A percentile compares a stretch with the other conserved stretches of the same genome.
Evolutionary conservation across 2,888 invertebrate species (phyloP).

Genomic region (Philereme transversata): DNA sequence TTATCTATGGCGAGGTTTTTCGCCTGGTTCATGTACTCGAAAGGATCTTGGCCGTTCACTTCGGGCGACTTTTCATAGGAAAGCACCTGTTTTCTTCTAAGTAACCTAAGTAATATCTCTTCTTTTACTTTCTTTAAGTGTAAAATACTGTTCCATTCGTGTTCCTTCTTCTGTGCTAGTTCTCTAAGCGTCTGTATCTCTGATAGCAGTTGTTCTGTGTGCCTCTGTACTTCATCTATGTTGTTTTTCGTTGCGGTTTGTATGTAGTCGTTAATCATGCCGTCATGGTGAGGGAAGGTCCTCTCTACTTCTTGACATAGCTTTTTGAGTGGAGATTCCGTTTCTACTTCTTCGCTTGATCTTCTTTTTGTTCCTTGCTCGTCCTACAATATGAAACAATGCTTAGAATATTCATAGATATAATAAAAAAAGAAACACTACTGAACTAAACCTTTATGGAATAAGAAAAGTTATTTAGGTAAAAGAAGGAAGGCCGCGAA

Average conservation of each 20-base stretch:
- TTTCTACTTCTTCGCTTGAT: constrained; percentile 70
- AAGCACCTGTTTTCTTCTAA: constrained; percentile 87
- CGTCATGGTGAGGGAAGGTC: constrained; percentile 83
- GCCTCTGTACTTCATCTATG: constrained; percentile 84
- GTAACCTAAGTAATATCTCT: constrained; percentile 88
- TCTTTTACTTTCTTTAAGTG: constrained; percentile 93
- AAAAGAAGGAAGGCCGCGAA: too few species aligned
- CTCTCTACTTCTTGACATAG: constrained; percentile 80
- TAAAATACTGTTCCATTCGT: constrained; percentile 93
- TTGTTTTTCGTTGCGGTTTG: constrained; percentile 85
- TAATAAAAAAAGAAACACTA: too few species aligned
- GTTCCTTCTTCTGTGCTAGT: constrained; percentile 91
- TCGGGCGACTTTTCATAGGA: constrained; percentile 74
- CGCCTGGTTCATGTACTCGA: constrained; percentile 71
- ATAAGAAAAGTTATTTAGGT: too few species aligned
- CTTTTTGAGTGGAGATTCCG: constrained; percentile 76
- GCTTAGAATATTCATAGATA: too few species aligned
- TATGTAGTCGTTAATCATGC: constrained; percentile 86
- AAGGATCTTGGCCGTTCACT: constrained; percentile 72
- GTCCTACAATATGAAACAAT: constrained; percentile 55
- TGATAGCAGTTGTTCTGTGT: constrained; percentile 86
- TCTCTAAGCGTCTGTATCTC: constrained; percentile 89
- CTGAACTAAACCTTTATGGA: too few species aligned
- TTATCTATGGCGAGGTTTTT: constrained; percentile 77
- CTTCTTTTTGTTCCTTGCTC: constrained; percentile 69